phyloP scores from a whole-genome alignment of 2,797 vertebrate species.

The Balearica regulorum region DNA sequence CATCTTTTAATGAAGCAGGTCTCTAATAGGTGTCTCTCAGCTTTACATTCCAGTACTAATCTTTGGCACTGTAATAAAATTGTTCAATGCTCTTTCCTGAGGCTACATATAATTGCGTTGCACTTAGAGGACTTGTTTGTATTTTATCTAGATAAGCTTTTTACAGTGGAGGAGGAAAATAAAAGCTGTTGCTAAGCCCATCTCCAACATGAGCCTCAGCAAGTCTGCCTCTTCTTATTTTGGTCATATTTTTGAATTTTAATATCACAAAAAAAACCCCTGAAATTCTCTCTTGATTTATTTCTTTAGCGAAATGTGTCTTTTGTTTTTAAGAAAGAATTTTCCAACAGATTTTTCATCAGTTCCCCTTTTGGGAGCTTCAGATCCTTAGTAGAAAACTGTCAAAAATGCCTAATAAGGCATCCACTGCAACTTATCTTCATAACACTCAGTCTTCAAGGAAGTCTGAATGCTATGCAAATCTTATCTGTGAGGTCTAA shows the following conservation, averaged over 20 bases:
- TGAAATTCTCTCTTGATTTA: not conserved
- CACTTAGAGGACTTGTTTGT: slow-evolving; percentile 18
- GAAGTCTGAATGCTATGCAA: not conserved
- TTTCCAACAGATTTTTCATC: not conserved
- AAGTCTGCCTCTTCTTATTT: not conserved
- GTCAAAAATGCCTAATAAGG: not conserved
- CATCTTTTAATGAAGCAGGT: slow-evolving; percentile 60
- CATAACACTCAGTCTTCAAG: not conserved
- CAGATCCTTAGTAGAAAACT: not conserved
- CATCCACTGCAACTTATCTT: not conserved
- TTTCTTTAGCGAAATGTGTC: not conserved
- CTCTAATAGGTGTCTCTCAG: slow-evolving; percentile 39
- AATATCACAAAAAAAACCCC: accelerated
- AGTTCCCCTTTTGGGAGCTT: not conserved
- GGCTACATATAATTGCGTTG: slow-evolving; percentile 61
- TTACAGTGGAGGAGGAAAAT: slow-evolving; percentile 19
- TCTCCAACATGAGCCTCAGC: not conserved
- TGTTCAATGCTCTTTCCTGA: slow-evolving; percentile 47
- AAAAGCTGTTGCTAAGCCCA: slow-evolving; percentile 45
- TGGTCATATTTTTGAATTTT: not conserved
- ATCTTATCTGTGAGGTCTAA: not conserved
- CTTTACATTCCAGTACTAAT: slow-evolving; percentile 58
- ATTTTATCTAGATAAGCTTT: slow-evolving; percentile 50
- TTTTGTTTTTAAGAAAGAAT: not conserved
- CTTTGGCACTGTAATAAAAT: slow-evolving; percentile 55